Percentiles rank a stretch among this genome's conserved stretches.
Conservation (phyloP, 2,113 vertebrate species). For the Rhizomys pruinosus region DNA sequence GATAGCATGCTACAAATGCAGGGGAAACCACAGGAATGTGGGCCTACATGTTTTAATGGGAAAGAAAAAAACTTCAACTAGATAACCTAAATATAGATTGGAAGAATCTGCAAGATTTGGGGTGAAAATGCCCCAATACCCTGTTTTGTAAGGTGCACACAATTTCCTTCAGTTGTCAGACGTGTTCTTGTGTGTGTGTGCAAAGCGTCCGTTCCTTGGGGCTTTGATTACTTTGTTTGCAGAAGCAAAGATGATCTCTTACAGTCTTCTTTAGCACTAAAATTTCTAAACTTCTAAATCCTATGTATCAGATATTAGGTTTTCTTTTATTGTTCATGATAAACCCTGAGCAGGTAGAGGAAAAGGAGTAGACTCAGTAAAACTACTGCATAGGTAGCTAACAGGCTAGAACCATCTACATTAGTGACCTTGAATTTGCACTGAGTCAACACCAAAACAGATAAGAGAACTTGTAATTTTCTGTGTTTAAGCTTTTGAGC, state of each 20-base stretch:
- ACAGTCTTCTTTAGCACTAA: background rate
- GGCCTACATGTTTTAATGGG: background rate
- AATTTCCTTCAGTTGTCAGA: background rate
- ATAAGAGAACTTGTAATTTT: background rate
- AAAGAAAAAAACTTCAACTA: background rate
- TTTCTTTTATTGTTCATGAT: background rate
- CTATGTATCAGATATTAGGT: background rate
- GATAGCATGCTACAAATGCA: background rate
- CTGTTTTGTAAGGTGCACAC: background rate
- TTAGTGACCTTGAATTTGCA: background rate
- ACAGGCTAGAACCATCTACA: background rate
- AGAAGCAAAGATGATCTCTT: background rate
- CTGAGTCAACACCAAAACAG: background rate
- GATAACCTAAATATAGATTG: background rate
- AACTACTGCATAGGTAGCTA: background rate
- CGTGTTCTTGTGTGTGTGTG: background rate
- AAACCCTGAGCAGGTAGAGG: background rate
- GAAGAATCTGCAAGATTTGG: background rate
- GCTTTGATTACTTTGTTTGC: background rate
- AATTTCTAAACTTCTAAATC: background rate
- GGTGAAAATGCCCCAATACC: background rate
- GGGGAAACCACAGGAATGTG: background rate
- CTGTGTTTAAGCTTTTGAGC: background rate
- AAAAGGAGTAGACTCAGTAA: background rate
- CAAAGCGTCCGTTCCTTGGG: background rate